Conservation (phyloP, 2,888 invertebrate genomes). For the Trissolcus japonicus region DNA sequence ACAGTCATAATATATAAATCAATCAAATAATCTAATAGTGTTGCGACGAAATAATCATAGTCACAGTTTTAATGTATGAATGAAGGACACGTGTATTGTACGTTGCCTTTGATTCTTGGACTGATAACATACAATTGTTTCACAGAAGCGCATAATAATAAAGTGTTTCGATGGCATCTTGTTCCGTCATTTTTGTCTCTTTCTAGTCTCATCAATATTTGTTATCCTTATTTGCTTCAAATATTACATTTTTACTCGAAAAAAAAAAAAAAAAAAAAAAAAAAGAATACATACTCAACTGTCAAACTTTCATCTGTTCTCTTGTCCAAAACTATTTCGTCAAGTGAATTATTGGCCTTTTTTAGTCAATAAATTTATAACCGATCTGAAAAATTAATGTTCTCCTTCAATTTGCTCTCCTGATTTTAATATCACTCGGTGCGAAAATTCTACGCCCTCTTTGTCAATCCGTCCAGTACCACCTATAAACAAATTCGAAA, state of each 20-base stretch:
- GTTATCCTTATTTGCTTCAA: conserved; percentile 61
- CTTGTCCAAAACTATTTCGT: too few species aligned
- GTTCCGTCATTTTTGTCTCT: conserved; percentile 22
- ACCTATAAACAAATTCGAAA: too few species aligned
- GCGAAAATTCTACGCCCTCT: too few species aligned
- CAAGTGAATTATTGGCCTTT: too few species aligned
- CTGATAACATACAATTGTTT: conserved; percentile 27
- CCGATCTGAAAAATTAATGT: too few species aligned
- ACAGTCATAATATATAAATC: conserved; percentile 61
- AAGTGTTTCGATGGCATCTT: conserved; percentile 26
- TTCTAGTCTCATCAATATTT: conserved; percentile 32
- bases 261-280: too few species aligned
- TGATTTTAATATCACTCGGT: too few species aligned
- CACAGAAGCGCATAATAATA: conserved; percentile 27
- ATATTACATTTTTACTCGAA: conserved; percentile 67
- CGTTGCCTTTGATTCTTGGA: conserved; percentile 33
- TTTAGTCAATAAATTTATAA: too few species aligned
- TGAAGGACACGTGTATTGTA: conserved; percentile 47
- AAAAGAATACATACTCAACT: too few species aligned
- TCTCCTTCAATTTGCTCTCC: too few species aligned
- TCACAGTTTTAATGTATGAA: conserved; percentile 54
- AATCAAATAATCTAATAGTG: conserved; percentile 47
- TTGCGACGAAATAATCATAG: conserved; percentile 48
- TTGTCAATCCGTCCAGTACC: too few species aligned
- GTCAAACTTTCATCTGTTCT: too few species aligned